Percentiles rank a stretch among this genome's conserved stretches.
phyloP scores from a whole-genome alignment of 2,113 vertebrate genomes.

The Platycercus adscitus region DNA sequence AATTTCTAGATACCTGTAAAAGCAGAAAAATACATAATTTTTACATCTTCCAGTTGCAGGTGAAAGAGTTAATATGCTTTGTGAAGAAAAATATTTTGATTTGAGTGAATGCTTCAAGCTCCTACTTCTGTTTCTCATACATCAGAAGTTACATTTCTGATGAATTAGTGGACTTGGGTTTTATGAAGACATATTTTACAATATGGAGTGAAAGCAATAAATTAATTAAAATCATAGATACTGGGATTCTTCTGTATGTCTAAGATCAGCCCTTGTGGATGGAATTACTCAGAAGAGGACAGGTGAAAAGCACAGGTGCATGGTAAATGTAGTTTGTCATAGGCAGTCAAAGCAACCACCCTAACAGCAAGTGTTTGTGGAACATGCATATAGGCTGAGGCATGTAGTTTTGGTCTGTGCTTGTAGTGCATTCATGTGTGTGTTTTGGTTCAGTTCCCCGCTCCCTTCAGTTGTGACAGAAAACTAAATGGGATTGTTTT shows the following conservation, averaged over 20 bases:
- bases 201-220: neutral
- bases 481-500: neutral
- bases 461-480: neutral
- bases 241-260: neutral
- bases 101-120: neutral
- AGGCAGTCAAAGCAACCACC: neutral
- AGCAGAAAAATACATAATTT: neutral
- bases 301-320: constrained; percentile 23
- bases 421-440: neutral
- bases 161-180: neutral
- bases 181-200: neutral
- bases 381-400: neutral
- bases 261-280: neutral
- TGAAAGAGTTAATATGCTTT: neutral
- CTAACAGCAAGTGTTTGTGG: neutral
- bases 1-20: neutral
- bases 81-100: neutral
- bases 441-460: neutral
- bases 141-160: neutral
- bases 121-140: neutral
- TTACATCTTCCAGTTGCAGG: neutral
- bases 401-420: neutral
- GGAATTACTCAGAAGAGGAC: neutral
- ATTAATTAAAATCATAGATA: neutral
- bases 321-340: neutral